Conservation (phyloP, 92 coral and sea anemone species). For the Chrysogorgia sp. region DNA sequence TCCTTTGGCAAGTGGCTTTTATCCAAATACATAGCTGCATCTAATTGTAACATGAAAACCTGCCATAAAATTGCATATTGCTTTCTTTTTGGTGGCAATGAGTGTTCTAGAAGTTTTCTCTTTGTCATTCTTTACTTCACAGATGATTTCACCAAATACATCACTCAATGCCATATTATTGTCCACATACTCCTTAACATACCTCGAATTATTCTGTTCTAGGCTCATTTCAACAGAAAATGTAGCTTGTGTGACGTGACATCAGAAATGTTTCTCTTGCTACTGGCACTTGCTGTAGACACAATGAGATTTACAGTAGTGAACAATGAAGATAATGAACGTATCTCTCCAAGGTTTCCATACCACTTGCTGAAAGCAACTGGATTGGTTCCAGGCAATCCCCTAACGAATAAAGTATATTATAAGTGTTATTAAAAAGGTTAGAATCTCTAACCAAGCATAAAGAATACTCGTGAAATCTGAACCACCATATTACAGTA, state of each 20-base stretch:
- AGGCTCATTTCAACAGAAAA: not conserved
- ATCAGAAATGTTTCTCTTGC: not conserved
- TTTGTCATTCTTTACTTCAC: not conserved
- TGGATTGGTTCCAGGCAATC: not conserved
- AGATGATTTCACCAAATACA: not conserved
- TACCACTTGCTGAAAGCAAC: not conserved
- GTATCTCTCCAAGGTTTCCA: not conserved
- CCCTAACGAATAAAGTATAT: not conserved
- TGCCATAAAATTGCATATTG: not conserved
- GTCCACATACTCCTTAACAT: not conserved
- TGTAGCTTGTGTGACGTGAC: not conserved
- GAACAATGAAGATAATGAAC: not conserved
- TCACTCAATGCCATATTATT: not conserved
- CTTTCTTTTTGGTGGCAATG: conserved; percentile 1
- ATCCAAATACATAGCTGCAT: not conserved
- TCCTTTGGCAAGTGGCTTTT: not conserved
- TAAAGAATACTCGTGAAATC: not conserved
- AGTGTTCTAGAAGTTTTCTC: not conserved
- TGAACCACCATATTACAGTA: too few relatives aligned
- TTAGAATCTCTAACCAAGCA: not conserved
- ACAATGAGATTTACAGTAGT: not conserved
- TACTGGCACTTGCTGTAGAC: not conserved
- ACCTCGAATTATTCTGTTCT: not conserved
- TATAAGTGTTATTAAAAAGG: not conserved
- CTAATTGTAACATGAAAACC: not conserved